Evolutionary conservation across 2,888 invertebrate genomes (phyloP).

Genomic region (Aproaerema taeniolella): DNA sequence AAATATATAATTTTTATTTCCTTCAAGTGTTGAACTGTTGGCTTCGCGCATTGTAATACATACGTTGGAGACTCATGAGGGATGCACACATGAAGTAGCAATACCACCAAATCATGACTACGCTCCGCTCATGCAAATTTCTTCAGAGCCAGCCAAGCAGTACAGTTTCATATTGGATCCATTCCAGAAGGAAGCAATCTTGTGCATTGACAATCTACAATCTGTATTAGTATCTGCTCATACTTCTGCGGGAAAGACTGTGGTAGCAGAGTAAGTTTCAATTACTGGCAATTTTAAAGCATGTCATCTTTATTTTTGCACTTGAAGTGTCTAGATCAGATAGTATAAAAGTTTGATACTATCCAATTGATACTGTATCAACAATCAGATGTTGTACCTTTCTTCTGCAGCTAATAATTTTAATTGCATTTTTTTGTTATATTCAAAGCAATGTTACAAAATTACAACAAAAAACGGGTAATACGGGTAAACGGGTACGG

Average conservation of each 20-base stretch:
- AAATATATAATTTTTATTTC: background rate
- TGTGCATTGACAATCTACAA: slow-evolving; percentile 98
- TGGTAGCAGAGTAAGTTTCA: slow-evolving; percentile 98
- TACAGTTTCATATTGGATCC: slow-evolving; percentile 97
- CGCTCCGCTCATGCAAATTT: slow-evolving; percentile 73
- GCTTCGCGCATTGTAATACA: slow-evolving; percentile 91
- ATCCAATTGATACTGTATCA: too few species aligned
- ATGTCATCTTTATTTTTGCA: too few species aligned
- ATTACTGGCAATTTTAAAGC: too few species aligned
- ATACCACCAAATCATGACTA: slow-evolving; percentile 93
- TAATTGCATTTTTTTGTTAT: too few species aligned
- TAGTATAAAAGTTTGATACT: too few species aligned
- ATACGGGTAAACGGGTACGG: too few species aligned
- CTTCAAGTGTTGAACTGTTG: slow-evolving; percentile 83
- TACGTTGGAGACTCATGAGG: slow-evolving; percentile 92
- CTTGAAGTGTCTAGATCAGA: too few species aligned
- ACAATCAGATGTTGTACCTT: too few species aligned
- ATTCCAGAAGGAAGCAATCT: slow-evolving; percentile 97
- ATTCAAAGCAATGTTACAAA: too few species aligned
- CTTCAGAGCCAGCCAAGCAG: slow-evolving; percentile 89
- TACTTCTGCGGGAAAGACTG: slow-evolving; percentile 99
- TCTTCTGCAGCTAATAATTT: too few species aligned
- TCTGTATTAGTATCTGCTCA: slow-evolving; percentile 99
- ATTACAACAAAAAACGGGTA: too few species aligned
- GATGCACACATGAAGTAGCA: slow-evolving; percentile 98